phyloP scores from a whole-genome alignment of 2,113 vertebrate species.

The Onychorhynchus coronatus region DNA sequence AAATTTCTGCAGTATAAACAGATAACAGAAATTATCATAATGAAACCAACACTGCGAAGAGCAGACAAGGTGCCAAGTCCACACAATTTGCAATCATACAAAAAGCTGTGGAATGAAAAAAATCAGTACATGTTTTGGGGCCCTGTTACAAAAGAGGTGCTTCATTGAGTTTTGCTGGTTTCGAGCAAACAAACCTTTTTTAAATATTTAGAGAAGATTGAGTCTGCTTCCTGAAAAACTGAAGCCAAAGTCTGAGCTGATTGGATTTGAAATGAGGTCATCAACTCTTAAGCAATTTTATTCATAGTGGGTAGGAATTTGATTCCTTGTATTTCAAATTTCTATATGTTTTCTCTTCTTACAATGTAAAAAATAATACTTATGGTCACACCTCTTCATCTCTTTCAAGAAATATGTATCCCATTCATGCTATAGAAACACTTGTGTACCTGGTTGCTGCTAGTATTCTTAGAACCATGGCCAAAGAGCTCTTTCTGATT shows the following conservation, averaged over 20 bases:
- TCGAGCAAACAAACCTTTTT: constrained; percentile 46
- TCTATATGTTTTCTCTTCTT: not conserved
- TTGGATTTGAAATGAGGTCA: constrained; percentile 19
- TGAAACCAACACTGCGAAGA: not conserved
- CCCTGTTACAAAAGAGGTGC: not conserved
- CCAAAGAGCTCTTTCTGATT: not conserved
- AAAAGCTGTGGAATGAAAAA: not conserved
- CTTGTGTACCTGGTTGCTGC: not conserved
- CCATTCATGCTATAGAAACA: not conserved
- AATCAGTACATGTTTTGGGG: accelerated
- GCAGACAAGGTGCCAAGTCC: constrained; percentile 60
- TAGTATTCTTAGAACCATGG: not conserved
- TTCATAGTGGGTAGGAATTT: constrained; percentile 11
- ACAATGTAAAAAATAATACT: not conserved
- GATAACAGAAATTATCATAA: constrained; percentile 45
- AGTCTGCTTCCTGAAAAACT: constrained; percentile 32
- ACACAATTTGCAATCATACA: not conserved
- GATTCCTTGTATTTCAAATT: not conserved
- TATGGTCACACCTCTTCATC: not conserved
- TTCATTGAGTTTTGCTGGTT: not conserved
- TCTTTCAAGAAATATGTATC: not conserved
- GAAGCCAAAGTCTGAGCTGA: constrained; percentile 41
- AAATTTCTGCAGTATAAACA: constrained; percentile 1
- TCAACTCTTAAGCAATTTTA: not conserved
- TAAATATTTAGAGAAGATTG: constrained; percentile 60